A percentile compares a stretch with the other conserved stretches of the same genome.
Evolutionary conservation across 2,797 vertebrate genomes (phyloP).

Genomic region (Enteromius unitaeniatus): DNA sequence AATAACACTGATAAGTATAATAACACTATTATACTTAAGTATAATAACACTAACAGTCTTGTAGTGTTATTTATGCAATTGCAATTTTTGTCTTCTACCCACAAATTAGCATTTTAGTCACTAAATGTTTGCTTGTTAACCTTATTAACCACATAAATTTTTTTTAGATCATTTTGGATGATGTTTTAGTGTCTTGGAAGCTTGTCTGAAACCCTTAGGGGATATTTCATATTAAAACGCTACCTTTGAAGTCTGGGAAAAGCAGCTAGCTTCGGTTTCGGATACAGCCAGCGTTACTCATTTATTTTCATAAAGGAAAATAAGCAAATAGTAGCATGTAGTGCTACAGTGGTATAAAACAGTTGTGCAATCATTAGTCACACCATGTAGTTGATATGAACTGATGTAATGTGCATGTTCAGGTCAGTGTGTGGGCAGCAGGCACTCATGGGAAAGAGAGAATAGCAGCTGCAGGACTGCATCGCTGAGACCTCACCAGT

Average conservation of each 20-base stretch:
- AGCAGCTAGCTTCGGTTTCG: not conserved
- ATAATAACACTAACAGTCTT: not conserved
- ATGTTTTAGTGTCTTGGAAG: not conserved
- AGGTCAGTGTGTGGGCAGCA: slow-evolving; percentile 39
- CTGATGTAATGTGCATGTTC: slow-evolving; percentile 45
- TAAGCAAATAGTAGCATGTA: not conserved
- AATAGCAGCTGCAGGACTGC: slow-evolving; percentile 46
- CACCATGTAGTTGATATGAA: slow-evolving; percentile 23
- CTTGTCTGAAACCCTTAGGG: slow-evolving; percentile 13
- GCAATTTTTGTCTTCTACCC: not conserved
- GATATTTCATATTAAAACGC: not conserved
- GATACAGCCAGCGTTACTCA: not conserved
- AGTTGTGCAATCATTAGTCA: slow-evolving; percentile 43
- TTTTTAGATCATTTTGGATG: not conserved
- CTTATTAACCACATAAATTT: not conserved
- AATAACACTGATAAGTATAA: no score
- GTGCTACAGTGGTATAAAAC: slow-evolving; percentile 11
- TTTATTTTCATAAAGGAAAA: slow-evolving; percentile 1
- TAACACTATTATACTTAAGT: no score
- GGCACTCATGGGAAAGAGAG: slow-evolving; percentile 42
- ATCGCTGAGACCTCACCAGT: slow-evolving; percentile 42
- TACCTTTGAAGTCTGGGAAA: slow-evolving; percentile 11
- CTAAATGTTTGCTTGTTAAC: not conserved
- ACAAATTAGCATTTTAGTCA: not conserved
- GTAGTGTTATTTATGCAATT: not conserved